Evolutionary conservation across 2,888 invertebrate genomes (phyloP).

Genomic region (Pyralis farinalis): DNA sequence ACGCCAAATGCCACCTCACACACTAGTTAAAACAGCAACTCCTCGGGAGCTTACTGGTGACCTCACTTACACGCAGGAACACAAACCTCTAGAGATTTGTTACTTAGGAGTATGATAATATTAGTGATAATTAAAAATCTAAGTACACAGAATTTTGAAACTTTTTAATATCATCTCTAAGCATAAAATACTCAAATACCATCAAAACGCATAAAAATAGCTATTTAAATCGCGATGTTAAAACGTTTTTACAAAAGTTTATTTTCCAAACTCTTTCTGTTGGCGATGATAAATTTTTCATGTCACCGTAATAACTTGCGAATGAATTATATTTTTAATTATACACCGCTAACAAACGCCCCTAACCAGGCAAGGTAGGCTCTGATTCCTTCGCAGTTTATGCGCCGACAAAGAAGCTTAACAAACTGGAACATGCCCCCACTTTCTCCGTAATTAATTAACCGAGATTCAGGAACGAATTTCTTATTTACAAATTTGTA

Average conservation of each 20-base stretch:
- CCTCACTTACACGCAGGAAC: too few species aligned
- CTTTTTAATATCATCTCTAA: too few species aligned
- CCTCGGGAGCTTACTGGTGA: too few species aligned
- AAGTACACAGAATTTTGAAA: too few species aligned
- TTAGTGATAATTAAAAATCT: too few species aligned
- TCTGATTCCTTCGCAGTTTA: slow-evolving; percentile 29
- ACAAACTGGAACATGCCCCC: slow-evolving; percentile 34
- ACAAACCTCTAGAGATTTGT: too few species aligned
- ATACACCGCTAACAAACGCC: slow-evolving; percentile 28
- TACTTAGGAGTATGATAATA: too few species aligned
- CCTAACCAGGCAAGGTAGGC: slow-evolving; percentile 19
- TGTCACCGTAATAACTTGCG: slow-evolving; percentile 8
- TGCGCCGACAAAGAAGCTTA: slow-evolving; percentile 32
- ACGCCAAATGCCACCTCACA: too few species aligned
- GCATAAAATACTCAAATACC: too few species aligned
- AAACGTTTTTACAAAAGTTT: neutral
- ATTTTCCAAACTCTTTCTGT: neutral
- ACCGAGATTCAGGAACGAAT: slow-evolving; percentile 17
- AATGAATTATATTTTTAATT: slow-evolving; percentile 37
- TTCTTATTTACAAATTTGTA: slow-evolving; percentile 14
- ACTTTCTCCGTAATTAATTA: slow-evolving; percentile 31
- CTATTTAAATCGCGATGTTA: too few species aligned
- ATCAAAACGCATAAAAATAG: too few species aligned
- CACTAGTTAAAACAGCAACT: too few species aligned
- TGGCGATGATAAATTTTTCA: slow-evolving; percentile 1